A percentile compares a stretch with the other conserved stretches of the same genome.
Evolutionary conservation across 2,888 invertebrate genomes (phyloP).

Genomic region (Nomada hirtipes): DNA sequence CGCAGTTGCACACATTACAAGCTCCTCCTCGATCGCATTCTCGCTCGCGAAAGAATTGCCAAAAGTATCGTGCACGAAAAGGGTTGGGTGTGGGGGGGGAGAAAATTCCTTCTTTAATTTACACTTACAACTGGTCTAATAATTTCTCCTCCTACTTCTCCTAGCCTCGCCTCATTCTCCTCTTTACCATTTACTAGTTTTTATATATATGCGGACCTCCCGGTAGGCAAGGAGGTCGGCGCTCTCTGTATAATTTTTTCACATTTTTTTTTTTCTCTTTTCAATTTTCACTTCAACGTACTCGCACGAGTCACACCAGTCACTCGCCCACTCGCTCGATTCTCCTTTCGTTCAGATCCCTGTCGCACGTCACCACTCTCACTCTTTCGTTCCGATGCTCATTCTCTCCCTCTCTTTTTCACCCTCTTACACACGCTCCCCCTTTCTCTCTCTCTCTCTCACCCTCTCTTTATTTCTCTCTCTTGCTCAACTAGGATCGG

Average conservation of each 20-base stretch:
- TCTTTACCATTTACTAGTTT: constrained; percentile 82
- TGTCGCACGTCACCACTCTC: constrained; percentile 58
- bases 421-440: constrained; percentile 30
- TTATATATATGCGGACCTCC: constrained; percentile 83
- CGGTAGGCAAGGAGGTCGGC: constrained; percentile 84
- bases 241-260: constrained; percentile 84
- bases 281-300: constrained; percentile 70
- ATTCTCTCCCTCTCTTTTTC: constrained; percentile 53
- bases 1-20: constrained; percentile 23
- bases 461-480: constrained; percentile 38
- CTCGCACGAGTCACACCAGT: constrained; percentile 59
- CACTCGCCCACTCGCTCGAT: constrained; percentile 36
- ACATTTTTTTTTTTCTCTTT: constrained; percentile 70
- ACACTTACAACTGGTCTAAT: constrained; percentile 75
- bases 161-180: constrained; percentile 71
- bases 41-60: constrained; percentile 72
- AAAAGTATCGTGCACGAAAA: constrained; percentile 72
- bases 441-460: constrained; percentile 48
- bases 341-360: constrained; percentile 65
- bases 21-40: constrained; percentile 62
- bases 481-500: constrained; percentile 79
- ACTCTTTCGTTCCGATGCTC: constrained; percentile 38
- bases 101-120: constrained; percentile 67
- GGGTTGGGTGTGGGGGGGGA: constrained; percentile 64
- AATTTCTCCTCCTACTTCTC: constrained; percentile 74